Conservation (phyloP, 2,113 vertebrate genomes). For the Neodontobutis hainanensis region DNA sequence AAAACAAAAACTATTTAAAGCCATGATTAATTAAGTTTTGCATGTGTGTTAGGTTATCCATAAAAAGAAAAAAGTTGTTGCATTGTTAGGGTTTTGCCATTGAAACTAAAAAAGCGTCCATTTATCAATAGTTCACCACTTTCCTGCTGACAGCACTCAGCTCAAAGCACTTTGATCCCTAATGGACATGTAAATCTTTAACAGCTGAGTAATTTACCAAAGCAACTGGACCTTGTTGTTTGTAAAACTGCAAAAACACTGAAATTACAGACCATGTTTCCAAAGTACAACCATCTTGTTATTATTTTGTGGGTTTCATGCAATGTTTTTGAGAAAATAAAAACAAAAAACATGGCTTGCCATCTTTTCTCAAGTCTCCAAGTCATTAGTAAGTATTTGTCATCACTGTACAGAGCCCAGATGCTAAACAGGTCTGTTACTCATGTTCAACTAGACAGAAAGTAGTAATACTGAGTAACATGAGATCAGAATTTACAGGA, state of each 20-base stretch:
- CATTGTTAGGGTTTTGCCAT: background rate
- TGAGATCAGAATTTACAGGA: constrained; percentile 34
- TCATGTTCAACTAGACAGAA: constrained; percentile 26
- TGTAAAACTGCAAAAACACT: background rate
- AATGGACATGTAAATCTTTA: background rate
- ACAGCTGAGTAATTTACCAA: constrained; percentile 2
- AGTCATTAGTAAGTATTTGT: constrained; percentile 30
- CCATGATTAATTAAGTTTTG: constrained; percentile 9
- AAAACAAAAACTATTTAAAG: constrained; percentile 34
- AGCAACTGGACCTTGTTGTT: background rate
- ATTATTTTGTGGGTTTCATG: constrained; percentile 9
- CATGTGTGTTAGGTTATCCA: constrained; percentile 2
- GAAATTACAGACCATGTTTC: background rate
- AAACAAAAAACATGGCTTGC: constrained; percentile 25
- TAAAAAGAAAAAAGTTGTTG: background rate
- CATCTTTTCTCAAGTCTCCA: constrained; percentile 5
- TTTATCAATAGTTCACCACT: background rate
- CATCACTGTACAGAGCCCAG: constrained; percentile 13
- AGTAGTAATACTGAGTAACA: constrained; percentile 20
- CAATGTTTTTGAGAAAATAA: constrained; percentile 11
- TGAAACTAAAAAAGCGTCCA: background rate
- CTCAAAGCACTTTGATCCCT: background rate
- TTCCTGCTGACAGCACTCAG: background rate
- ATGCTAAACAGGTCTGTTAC: constrained; percentile 22
- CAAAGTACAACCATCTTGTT: constrained; percentile 3